A percentile compares a stretch with the other conserved stretches of the same genome.
Evolutionary conservation across 2,797 vertebrate species (phyloP).

Genomic region (Peromyscus attwateri): DNA sequence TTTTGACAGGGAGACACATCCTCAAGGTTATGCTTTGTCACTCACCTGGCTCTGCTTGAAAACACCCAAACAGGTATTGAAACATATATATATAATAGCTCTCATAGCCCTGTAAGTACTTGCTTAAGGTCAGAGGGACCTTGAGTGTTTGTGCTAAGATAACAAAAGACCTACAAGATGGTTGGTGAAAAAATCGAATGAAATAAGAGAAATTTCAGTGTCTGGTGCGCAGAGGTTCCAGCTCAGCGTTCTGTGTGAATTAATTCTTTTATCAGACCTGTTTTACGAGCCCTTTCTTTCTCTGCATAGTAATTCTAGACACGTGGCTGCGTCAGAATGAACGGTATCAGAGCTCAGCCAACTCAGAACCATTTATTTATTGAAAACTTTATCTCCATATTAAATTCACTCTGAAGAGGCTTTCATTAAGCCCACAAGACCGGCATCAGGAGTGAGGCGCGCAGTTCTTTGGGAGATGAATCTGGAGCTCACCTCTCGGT

Average conservation of each 20-base stretch:
- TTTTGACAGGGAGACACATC: background rate
- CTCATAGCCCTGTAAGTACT: constrained; percentile 25
- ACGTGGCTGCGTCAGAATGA: constrained; percentile 57
- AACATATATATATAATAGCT: background rate
- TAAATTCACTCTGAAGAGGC: constrained; percentile 81
- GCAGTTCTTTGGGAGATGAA: constrained; percentile 41
- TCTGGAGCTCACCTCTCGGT: constrained; percentile 73
- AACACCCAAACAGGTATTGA: background rate
- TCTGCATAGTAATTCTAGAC: constrained; percentile 54
- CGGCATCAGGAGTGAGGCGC: constrained; percentile 51
- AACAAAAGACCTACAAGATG: constrained; percentile 66
- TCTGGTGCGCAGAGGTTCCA: constrained; percentile 53
- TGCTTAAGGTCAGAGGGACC: constrained; percentile 71
- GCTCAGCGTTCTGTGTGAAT: constrained; percentile 61
- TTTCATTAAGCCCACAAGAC: constrained; percentile 80
- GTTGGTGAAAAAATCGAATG: constrained; percentile 68
- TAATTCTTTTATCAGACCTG: constrained; percentile 75
- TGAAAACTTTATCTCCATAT: constrained; percentile 81
- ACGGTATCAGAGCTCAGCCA: constrained; percentile 76
- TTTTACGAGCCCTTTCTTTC: constrained; percentile 66
- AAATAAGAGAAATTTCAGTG: background rate
- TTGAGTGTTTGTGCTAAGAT: constrained; percentile 53
- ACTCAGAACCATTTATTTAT: constrained; percentile 76
- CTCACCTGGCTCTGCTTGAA: background rate
- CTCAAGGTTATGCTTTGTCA: background rate